These are phyloP conservation scores for Nicator chloris DNA, from an alignment of 2,113 vertebrate species.

Conservation along the genomic window DNA sequence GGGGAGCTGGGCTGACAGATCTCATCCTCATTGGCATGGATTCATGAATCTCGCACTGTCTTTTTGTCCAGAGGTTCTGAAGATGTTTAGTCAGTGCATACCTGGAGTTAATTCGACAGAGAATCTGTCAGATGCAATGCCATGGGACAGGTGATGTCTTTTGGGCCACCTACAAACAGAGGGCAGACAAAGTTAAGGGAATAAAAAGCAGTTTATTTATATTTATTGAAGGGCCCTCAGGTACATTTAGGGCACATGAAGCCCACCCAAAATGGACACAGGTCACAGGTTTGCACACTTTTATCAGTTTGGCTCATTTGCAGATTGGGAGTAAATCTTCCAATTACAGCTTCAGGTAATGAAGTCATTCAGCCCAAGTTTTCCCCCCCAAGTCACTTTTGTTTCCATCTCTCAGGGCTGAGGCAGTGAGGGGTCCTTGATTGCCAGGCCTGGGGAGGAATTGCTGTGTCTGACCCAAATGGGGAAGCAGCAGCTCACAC, in stretches of 20 bases:
- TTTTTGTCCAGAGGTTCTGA: background rate
- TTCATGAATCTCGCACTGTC: background rate
- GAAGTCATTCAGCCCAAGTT: background rate
- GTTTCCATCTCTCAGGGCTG: background rate
- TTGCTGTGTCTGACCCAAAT: background rate
- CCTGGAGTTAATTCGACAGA: background rate
- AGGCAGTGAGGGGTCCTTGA: background rate
- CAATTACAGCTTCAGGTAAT: background rate
- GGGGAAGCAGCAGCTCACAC: background rate
- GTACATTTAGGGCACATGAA: background rate
- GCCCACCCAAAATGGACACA: background rate
- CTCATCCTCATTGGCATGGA: background rate
- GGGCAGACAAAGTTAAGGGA: background rate
- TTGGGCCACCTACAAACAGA: background rate
- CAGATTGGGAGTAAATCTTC: background rate
- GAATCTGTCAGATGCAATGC: background rate
- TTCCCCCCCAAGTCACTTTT: background rate
- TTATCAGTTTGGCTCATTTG: background rate
- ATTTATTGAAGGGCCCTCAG: background rate
- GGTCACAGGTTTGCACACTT: background rate
- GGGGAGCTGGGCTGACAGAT: background rate
- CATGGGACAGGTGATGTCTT: background rate
- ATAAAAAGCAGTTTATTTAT: background rate
- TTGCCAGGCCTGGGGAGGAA: background rate
- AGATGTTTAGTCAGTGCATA: constrained; percentile 40